Evolutionary conservation across 2,888 invertebrate genomes (phyloP).

Genomic region (Brachyptera putata): DNA sequence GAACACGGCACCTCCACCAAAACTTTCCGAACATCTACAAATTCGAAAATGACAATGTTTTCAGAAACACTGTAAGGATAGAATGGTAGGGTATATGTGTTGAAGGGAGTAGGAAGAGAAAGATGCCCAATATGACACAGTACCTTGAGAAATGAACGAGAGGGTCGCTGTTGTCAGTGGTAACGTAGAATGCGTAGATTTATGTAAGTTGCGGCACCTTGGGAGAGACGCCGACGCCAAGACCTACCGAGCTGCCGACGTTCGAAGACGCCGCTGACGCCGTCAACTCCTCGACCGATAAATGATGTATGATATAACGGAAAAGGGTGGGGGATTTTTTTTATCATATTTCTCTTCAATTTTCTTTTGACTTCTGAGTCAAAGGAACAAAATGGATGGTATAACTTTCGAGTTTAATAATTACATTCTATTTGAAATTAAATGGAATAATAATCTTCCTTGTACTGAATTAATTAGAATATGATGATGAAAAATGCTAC

Average conservation of each 20-base stretch:
- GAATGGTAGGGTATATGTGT: too few species aligned
- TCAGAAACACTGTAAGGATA: background rate
- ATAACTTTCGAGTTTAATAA: too few species aligned
- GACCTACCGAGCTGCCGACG: background rate
- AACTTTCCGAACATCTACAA: background rate
- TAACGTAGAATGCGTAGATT: constrained; percentile 3
- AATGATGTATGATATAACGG: constrained; percentile 9
- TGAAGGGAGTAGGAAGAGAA: too few species aligned
- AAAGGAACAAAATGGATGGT: background rate
- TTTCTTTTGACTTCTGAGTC: background rate
- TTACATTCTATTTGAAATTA: too few species aligned
- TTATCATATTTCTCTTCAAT: background rate
- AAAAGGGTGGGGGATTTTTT: background rate
- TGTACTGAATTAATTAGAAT: too few species aligned
- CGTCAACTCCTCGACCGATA: background rate
- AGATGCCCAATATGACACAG: too few species aligned
- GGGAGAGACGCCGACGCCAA: constrained; percentile 7
- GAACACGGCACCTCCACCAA: too few species aligned
- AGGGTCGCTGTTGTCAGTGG: background rate
- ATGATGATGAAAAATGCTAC: too few species aligned
- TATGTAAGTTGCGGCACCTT: constrained; percentile 19
- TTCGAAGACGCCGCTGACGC: background rate
- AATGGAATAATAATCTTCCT: too few species aligned
- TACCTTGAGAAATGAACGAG: too few species aligned
- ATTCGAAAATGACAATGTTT: background rate